These are phyloP conservation scores for Sycophila texana DNA, from an alignment of 2,888 invertebrate species.

Conservation along the genomic window DNA sequence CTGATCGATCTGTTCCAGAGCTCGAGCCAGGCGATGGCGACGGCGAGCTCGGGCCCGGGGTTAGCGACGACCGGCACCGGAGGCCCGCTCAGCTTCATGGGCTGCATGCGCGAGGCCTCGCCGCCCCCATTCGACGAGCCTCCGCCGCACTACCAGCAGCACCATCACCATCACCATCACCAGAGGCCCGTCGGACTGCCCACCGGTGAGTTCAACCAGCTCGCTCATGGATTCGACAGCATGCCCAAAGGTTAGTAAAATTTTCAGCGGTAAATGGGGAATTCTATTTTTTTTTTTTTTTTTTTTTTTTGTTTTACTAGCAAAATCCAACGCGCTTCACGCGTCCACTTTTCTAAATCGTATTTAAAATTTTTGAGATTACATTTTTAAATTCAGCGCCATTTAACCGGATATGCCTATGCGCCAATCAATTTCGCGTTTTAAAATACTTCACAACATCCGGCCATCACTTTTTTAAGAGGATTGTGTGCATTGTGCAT, in stretches of 20 bases:
- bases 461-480: too few species aligned
- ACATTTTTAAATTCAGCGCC: too few species aligned
- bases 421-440: too few species aligned
- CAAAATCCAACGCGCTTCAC: too few species aligned
- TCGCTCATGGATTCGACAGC: slow-evolving; percentile 66
- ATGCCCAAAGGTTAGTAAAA: slow-evolving; percentile 71
- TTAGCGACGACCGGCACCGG: slow-evolving; percentile 72
- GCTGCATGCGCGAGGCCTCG: slow-evolving; percentile 80
- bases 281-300: neutral
- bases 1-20: slow-evolving; percentile 70
- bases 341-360: too few species aligned
- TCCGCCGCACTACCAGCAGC: slow-evolving; percentile 75
- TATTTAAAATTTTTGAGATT: too few species aligned
- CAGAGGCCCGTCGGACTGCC: slow-evolving; percentile 36
- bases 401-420: too few species aligned
- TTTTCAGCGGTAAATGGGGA: neutral
- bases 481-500: too few species aligned
- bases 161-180: slow-evolving; percentile 31
- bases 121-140: slow-evolving; percentile 76
- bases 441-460: too few species aligned
- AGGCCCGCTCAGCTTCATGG: slow-evolving; percentile 82
- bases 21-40: slow-evolving; percentile 58
- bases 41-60: slow-evolving; percentile 71
- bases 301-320: too few species aligned
- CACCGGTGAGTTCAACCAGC: slow-evolving; percentile 49